These are phyloP conservation scores for Brotogeris chrysoptera DNA, from an alignment of 2,797 vertebrate species.

Conservation along the genomic window DNA sequence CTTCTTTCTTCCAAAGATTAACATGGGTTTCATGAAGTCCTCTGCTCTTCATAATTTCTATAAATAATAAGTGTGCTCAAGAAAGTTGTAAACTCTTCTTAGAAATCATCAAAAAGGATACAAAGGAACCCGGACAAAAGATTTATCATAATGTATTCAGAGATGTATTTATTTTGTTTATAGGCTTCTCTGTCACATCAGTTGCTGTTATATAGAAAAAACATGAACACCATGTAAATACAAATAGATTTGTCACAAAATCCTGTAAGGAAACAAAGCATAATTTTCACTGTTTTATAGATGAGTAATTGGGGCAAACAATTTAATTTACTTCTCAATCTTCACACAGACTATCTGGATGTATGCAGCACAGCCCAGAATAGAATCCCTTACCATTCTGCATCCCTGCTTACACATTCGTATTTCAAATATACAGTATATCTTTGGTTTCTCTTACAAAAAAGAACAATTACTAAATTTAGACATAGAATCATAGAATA, in stretches of 20 bases:
- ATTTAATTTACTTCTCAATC: neutral
- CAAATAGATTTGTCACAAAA: neutral
- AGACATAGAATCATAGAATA: too few species aligned
- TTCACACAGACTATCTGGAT: neutral
- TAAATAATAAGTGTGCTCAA: neutral
- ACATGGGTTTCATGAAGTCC: neutral
- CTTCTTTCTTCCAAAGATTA: neutral
- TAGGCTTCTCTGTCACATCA: neutral
- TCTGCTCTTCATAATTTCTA: neutral
- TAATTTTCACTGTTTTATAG: neutral
- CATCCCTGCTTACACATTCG: neutral
- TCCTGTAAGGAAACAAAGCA: neutral
- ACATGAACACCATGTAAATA: neutral
- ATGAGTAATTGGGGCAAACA: neutral
- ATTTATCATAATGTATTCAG: neutral
- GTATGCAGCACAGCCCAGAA: neutral
- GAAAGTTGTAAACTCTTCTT: neutral
- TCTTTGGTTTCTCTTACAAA: neutral
- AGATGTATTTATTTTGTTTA: neutral
- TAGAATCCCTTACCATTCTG: neutral
- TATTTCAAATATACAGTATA: neutral
- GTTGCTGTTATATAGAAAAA: neutral
- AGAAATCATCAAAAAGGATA: neutral
- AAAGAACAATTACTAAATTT: neutral
- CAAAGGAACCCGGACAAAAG: neutral